Conservation (phyloP, 2,113 vertebrate species). For the Spilogale gracilis region DNA sequence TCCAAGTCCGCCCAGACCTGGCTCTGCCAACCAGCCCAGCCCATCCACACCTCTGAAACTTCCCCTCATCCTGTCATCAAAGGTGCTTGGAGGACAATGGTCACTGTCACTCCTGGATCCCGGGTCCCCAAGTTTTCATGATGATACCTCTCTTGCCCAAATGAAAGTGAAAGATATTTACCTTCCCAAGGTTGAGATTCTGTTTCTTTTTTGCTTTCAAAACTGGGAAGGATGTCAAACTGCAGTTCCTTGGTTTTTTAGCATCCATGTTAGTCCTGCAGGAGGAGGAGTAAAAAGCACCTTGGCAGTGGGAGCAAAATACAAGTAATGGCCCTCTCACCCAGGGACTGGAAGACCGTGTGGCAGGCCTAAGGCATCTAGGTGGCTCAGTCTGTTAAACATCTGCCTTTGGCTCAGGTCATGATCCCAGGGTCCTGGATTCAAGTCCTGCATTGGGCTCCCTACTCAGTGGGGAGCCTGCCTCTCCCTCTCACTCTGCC, state of each 20-base stretch:
- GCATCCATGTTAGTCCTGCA: conserved; percentile 77
- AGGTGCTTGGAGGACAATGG: background rate
- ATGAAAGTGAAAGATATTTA: conserved; percentile 57
- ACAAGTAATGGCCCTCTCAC: background rate
- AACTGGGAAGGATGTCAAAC: conserved; percentile 44
- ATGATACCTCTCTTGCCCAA: background rate
- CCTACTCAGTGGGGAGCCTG: background rate
- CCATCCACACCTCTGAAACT: background rate
- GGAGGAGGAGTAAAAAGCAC: background rate
- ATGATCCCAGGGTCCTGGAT: background rate
- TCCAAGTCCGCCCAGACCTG: background rate
- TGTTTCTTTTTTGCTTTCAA: conserved; percentile 69
- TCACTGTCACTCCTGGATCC: too few species aligned
- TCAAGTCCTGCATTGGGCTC: background rate
- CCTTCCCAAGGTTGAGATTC: conserved; percentile 62
- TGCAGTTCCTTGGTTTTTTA: conserved; percentile 72
- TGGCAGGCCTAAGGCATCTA: background rate
- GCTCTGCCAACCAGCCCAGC: background rate
- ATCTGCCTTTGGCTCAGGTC: background rate
- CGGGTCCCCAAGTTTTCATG: background rate
- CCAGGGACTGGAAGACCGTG: background rate
- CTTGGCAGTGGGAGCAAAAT: background rate
- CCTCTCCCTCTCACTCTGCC: background rate
- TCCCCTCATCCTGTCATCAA: background rate
- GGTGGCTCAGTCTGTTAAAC: background rate